These are phyloP conservation scores for Amphiduros pacificus DNA, from an alignment of 2,888 invertebrate genomes.

Conservation along the genomic window DNA sequence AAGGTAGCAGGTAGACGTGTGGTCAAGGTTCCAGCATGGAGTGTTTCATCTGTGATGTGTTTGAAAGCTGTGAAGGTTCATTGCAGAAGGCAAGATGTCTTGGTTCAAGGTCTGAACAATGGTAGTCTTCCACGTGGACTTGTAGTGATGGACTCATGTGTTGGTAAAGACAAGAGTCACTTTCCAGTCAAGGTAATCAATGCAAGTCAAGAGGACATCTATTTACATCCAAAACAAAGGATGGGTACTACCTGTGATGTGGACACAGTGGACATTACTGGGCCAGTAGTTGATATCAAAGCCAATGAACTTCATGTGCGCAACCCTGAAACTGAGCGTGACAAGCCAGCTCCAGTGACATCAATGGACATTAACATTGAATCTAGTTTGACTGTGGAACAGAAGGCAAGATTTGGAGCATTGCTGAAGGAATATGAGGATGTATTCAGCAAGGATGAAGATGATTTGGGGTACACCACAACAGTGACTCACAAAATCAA, in stretches of 20 bases:
- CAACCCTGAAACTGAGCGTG: no score
- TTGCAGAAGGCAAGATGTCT: no score
- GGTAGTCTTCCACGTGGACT: background rate
- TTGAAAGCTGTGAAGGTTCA: no score
- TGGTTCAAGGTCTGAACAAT: no score
- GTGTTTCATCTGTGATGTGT: background rate
- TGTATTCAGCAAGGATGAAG: conserved; percentile 1
- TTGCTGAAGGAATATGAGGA: background rate
- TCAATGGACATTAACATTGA: background rate
- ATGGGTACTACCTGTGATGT: no score
- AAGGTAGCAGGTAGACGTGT: background rate
- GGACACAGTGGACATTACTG: no score
- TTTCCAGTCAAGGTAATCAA: background rate
- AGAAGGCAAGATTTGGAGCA: background rate
- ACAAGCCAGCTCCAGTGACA: background rate
- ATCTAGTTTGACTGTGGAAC: background rate
- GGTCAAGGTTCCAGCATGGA: background rate
- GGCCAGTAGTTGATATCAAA: no score
- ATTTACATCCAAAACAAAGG: background rate
- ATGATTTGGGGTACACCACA: background rate
- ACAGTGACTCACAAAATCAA: background rate
- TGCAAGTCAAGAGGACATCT: background rate
- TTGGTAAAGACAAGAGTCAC: no score
- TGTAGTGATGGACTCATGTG: background rate
- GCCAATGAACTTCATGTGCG: no score